phyloP scores from a whole-genome alignment of 2,797 vertebrate genomes.

The Microchirus variegatus region DNA sequence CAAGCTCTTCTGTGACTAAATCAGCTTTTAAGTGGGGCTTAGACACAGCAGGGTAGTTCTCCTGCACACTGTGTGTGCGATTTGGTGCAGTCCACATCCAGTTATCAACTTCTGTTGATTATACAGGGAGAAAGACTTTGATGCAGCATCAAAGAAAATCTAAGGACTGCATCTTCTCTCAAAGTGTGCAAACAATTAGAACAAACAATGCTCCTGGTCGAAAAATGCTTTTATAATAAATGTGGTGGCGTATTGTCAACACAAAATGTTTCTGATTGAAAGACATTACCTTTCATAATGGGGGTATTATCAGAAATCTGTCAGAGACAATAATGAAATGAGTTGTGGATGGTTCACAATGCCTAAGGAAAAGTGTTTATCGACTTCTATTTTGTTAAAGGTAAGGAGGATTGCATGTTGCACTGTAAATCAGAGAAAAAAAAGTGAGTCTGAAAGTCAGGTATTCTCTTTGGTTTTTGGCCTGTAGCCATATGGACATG shows the following conservation, averaged over 20 bases:
- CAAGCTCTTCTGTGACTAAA: too few relatives aligned
- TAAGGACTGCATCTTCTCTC: background rate
- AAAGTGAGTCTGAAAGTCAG: constrained; percentile 4
- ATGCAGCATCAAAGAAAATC: constrained; percentile 19
- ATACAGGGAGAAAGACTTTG: constrained; percentile 1
- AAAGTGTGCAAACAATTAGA: background rate
- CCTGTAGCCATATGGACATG: constrained; percentile 21
- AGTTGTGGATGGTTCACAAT: background rate
- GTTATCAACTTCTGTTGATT: constrained; percentile 1
- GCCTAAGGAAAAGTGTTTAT: background rate
- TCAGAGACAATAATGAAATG: background rate
- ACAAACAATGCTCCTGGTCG: background rate
- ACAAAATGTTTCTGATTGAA: too few relatives aligned
- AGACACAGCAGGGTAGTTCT: background rate
- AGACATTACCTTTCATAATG: too few relatives aligned
- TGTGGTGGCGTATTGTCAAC: too few relatives aligned
- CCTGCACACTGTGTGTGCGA: background rate
- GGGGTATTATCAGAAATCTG: too few relatives aligned
- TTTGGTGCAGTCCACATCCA: constrained; percentile 5
- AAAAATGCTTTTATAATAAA: background rate
- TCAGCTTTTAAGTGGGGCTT: background rate
- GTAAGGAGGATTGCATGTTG: background rate
- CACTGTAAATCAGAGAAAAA: constrained; percentile 5
- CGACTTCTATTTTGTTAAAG: background rate
- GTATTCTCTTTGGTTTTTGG: constrained; percentile 27